Percentiles rank a stretch among this genome's conserved stretches.
phyloP scores from a whole-genome alignment of 2,113 vertebrate species.

The Tetrao urogallus region DNA sequence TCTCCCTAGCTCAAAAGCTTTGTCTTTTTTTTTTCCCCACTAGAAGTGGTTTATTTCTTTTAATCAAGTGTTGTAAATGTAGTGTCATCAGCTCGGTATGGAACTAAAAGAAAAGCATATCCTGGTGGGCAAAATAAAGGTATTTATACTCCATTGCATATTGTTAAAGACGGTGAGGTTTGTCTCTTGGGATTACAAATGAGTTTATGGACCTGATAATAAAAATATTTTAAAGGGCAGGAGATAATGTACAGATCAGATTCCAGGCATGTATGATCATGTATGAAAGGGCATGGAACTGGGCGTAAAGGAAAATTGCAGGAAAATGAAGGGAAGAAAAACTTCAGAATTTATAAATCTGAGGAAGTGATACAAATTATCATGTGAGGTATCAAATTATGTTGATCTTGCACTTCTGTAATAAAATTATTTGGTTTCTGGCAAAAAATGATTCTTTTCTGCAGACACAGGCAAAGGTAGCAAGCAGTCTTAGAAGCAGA shows the following conservation, averaged over 20 bases:
- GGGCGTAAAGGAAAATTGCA: not conserved
- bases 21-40: fast-evolving
- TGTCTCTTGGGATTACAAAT: not conserved
- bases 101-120: not conserved
- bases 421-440: not conserved
- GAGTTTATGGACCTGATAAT: not conserved
- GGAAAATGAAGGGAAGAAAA: not conserved
- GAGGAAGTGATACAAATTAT: not conserved
- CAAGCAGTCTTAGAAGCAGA: not conserved
- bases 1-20: not conserved
- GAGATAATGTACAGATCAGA: not conserved
- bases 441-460: not conserved
- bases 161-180: not conserved
- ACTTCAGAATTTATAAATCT: not conserved
- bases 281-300: not conserved
- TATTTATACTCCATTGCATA: not conserved
- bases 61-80: not conserved
- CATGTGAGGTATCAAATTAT: not conserved
- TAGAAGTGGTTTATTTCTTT: not conserved
- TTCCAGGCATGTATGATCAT: not conserved
- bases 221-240: not conserved
- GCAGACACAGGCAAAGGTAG: not conserved
- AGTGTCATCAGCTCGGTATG: not conserved
- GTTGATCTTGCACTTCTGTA: not conserved
- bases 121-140: not conserved